phyloP scores from a whole-genome alignment of 2,888 invertebrate genomes.

The Acleris laterana region DNA sequence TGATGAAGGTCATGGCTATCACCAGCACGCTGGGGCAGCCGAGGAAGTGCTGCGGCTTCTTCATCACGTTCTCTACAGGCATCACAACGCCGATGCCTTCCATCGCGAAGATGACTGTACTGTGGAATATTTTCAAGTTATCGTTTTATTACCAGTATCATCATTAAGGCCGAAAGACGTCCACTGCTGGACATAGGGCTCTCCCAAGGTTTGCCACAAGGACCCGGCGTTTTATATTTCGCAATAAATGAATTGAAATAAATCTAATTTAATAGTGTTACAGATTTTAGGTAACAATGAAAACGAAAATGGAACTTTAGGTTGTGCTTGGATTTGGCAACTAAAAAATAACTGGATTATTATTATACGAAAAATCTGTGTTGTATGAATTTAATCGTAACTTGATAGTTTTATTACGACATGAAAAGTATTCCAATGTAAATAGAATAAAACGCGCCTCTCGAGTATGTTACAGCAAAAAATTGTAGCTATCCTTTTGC shows the following conservation, averaged over 20 bases:
- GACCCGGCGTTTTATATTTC: too few relatives aligned
- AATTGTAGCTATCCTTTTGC: not conserved
- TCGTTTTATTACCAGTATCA: not conserved
- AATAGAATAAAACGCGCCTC: not conserved
- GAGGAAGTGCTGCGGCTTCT: conserved; percentile 91
- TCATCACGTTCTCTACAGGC: conserved; percentile 97
- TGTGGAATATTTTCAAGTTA: conserved; percentile 46
- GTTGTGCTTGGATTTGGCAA: too few relatives aligned
- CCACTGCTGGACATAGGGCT: too few relatives aligned
- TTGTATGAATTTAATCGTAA: not conserved
- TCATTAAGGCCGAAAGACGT: too few relatives aligned
- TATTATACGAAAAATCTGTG: not conserved
- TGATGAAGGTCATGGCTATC: conserved; percentile 92
- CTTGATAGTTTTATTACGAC: too few relatives aligned
- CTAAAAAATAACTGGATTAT: too few relatives aligned
- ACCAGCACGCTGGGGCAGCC: conserved; percentile 93
- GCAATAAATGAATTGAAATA: too few relatives aligned
- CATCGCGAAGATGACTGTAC: conserved; percentile 98
- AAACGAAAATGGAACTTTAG: too few relatives aligned
- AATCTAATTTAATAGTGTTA: too few relatives aligned
- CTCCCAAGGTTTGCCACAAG: too few relatives aligned
- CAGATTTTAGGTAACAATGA: too few relatives aligned
- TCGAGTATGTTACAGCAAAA: not conserved
- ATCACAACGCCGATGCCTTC: conserved; percentile 97
- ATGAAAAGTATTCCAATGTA: too few relatives aligned